phyloP scores from a whole-genome alignment of 2,888 invertebrate species.

The Lathronympha strigana region DNA sequence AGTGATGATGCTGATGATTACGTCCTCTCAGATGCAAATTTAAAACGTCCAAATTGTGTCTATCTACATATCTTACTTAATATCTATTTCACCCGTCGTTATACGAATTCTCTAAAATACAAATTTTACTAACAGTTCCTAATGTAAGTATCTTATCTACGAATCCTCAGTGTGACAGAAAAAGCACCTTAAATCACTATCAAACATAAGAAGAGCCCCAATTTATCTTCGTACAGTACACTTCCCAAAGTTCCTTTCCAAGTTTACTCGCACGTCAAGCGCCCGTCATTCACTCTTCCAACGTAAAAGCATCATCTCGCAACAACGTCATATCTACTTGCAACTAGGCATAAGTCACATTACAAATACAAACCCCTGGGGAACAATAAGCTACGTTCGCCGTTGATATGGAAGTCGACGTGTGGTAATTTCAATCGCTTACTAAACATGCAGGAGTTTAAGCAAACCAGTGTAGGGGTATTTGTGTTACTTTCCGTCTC shows the following conservation, averaged over 20 bases:
- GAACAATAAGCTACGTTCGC: conserved; percentile 5
- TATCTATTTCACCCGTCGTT: too few species aligned
- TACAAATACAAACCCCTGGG: conserved; percentile 10
- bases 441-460: not conserved
- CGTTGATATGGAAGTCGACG: conserved; percentile 34
- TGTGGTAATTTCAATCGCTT: not conserved
- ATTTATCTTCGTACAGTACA: not conserved
- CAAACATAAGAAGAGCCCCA: not conserved
- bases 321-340: conserved; percentile 10
- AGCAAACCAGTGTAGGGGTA: not conserved
- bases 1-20: too few species aligned
- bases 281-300: not conserved
- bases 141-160: too few species aligned
- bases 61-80: too few species aligned
- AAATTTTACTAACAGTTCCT: too few species aligned
- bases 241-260: conserved; percentile 5
- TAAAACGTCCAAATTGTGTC: too few species aligned
- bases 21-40: too few species aligned
- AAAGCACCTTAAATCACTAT: not conserved
- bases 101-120: too few species aligned
- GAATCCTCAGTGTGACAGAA: not conserved
- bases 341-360: not conserved
- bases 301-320: conserved; percentile 8
- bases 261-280: not conserved
- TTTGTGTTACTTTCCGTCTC: not conserved